Evolutionary conservation across 2,113 vertebrate species (phyloP), one percentile per base, ranked within the genome.

Genomic region (Sakesphorus luctuosus): DNA sequence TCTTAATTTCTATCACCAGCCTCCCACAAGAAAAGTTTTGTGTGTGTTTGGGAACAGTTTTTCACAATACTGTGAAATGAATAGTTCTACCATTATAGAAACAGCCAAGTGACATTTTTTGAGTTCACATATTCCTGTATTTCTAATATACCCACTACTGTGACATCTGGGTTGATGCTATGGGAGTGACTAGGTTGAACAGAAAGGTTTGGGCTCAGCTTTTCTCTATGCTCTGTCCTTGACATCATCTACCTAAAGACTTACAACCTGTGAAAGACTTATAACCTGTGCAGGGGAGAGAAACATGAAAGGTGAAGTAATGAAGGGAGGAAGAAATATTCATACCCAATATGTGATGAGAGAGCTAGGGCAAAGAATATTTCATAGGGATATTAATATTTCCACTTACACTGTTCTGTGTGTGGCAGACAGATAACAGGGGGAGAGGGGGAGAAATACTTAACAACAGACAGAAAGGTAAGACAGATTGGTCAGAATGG

Each of bases 311-410:
- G 40, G n/a, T 0, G 0, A 90, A 33, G 50, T 79, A 95, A 89
- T 19, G 75, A 94, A 88, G 33, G 44, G 36, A 91, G 43, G 43
- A 89, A 91, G 75, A 93, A 84, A 92, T 69, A 91, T 31, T 82
- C 24, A 8, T 52, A 85, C 18, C 20, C 67, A 85, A 84, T 90
- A 87, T 62, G 67, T 36, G 50, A 76, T 58, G 61, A 85, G 56
- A 83, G 77, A 43, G 52, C 5, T n/a, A 79, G 36, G 67, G 43
- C 5, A 7, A 87, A 91, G 31, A 83, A 85, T 94, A 84, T 87
- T 93, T 94, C 55, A 92, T 35, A 83, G 36, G 10, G 15, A 52
- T 84, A 80, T 94, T 93, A 93, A 92, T 84, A 95, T 75, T 93
- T 95, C 49, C 59, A 69, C 40, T 87, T 95, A 66, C 33, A 61